Conservation (phyloP, 2,113 vertebrate genomes). For the Hystrix brachyura region DNA sequence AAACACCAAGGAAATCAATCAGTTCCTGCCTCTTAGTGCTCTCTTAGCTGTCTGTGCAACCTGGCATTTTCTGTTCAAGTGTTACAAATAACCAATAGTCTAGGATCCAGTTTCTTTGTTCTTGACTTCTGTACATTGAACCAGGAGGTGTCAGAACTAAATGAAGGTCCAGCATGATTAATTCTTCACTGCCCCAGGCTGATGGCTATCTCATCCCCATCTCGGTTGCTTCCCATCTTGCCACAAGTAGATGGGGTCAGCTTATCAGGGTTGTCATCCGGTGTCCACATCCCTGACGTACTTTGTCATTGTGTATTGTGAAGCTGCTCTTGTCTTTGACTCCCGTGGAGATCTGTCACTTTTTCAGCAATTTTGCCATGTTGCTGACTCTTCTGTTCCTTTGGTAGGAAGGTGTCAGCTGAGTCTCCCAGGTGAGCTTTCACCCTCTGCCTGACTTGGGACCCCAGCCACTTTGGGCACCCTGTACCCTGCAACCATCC, state of each 20-base stretch:
- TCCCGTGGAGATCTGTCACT: not conserved
- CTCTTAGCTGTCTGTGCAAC: not conserved
- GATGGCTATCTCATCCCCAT: not conserved
- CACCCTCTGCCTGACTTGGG: not conserved
- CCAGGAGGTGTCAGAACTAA: conserved; percentile 39
- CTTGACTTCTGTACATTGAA: not conserved
- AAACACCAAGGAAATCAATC: not conserved
- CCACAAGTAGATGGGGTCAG: not conserved
- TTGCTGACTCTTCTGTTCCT: not conserved
- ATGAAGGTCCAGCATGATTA: conserved; percentile 41
- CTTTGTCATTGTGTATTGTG: not conserved
- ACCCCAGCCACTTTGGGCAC: not conserved
- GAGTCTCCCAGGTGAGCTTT: not conserved
- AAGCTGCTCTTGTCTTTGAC: not conserved
- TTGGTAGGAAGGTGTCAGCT: not conserved
- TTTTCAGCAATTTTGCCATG: not conserved
- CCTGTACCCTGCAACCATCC: not conserved
- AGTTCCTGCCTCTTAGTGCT: not conserved
- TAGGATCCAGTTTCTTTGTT: not conserved
- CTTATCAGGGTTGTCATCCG: conserved; percentile 54
- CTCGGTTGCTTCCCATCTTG: not conserved
- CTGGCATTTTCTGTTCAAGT: not conserved
- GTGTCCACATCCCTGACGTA: not conserved
- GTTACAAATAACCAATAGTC: not conserved
- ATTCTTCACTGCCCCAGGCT: not conserved